Base-by-base conservation (phyloP, 64 coral and sea anemone genomes). In the Platygyra sinensis region DNA sequence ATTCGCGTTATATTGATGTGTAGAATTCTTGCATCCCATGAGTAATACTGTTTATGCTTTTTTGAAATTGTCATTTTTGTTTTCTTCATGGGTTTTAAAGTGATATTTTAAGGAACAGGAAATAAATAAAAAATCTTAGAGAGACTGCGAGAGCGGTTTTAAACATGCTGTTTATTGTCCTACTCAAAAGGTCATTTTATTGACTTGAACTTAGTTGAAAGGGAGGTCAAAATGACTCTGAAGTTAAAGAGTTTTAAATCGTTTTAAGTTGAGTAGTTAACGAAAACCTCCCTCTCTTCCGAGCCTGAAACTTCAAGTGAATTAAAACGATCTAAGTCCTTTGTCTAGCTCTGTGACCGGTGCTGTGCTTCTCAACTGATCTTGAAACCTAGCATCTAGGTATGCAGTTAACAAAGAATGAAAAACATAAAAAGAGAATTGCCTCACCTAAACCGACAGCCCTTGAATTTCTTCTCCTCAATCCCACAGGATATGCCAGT, bases 401-500 rank as follows among this genome's bases (percentile, higher is more conserved):
- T 57, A 12, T 57, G 7, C 54, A 14, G 0, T 16, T 57, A 16
- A 57, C 54, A 57, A 57, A 57, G 54, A 57, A 57, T 57, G 15
- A 12, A 57, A 57, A 46, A 12, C 7, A 11, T 55, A 57, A 2
- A 57, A 57, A 57, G 54, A 57, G 8, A 1, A 12, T 13, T 16
- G 54, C 10, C 82, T 92, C 30, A 92, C 90, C 90, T 78, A 82
- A 25, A 28, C 74, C 36, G 77, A 30, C 25, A 29, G 72, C 61
- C n/a, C 90, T 75, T 55, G 90, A 86, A 32, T n/a, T 76, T 71
- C 51, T 75, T 72, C 73, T 75, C 86, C 85, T 86, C 11, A 92
- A 49, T 49, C 90, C 90, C 5, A 92, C 90, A 25, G 90, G 90
- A 72, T 92, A 92, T 31, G 83, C 83, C 30, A 85, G 32, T 19